Evolutionary conservation across 2,888 invertebrate genomes (phyloP).

Genomic region (Auanema freiburgensis): DNA sequence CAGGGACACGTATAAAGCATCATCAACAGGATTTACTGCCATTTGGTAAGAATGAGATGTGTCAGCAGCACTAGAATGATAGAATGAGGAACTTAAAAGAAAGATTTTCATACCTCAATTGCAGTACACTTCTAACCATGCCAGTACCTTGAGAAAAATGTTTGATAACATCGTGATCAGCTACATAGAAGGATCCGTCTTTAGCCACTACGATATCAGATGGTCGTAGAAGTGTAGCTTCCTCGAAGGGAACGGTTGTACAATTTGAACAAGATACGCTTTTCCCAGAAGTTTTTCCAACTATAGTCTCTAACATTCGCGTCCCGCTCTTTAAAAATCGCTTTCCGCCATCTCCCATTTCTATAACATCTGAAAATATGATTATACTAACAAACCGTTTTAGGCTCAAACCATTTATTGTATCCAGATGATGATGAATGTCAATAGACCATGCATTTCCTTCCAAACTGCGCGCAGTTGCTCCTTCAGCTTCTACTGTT

Average conservation of each 20-base stretch:
- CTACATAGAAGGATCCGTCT: conserved; percentile 85
- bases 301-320: conserved; percentile 22
- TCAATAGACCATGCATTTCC: conserved; percentile 86
- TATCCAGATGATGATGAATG: conserved; percentile 97
- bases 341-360: conserved; percentile 94
- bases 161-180: conserved; percentile 61
- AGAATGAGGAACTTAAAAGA: conserved; percentile 4
- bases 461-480: conserved; percentile 27
- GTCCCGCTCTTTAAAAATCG: conserved; percentile 69
- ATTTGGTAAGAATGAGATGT: conserved; percentile 93
- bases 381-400: no score
- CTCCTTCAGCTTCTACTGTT: conserved; percentile 76
- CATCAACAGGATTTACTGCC: conserved; percentile 92
- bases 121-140: conserved; percentile 28
- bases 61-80: conserved; percentile 80
- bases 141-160: conserved; percentile 74
- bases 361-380: conserved; percentile 77
- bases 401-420: conserved; percentile 81
- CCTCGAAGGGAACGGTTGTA: not conserved
- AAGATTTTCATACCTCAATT: conserved; percentile 10
- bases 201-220: conserved; percentile 90
- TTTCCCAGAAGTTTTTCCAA: conserved; percentile 26
- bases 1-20: conserved; percentile 91
- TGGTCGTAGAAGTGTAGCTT: conserved; percentile 77
- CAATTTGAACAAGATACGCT: conserved; percentile 30